Evolutionary conservation across 2,797 vertebrate genomes (phyloP), one percentile per base, ranked within the genome.

Genomic region (Lutjanus campechanus): DNA sequence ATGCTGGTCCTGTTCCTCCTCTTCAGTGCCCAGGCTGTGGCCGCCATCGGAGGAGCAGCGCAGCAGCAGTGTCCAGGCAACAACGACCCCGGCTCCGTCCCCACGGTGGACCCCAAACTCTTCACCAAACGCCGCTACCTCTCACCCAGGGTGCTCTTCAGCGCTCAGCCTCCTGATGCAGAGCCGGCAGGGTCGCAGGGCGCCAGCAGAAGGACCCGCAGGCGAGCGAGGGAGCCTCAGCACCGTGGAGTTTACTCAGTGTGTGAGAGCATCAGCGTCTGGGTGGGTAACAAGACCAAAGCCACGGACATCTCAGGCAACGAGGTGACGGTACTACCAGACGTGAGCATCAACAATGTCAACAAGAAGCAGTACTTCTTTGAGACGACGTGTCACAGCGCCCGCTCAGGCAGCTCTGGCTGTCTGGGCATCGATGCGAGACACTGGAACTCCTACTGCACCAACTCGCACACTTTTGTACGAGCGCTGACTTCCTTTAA

Each of bases 381-480:
- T 8, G 98, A 99, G 95, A 99, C 98, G 43, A 97, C 96, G 82
- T 99, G 98, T 92, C 96, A 96, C 89, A 95, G 93, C 50, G 85
- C 94, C 82, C 88, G 56, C 49, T 91, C 96, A 0, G 96, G 95
- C 4, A 91, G 94, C 81, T 94, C 96, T 0, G 95, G 97, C 80
- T 99, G 98, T 92, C 92, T 97, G 83, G 98, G 98, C 46, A 99
- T 99, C 7, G 98, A 99, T 8, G 93, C 96, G 0, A 96, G 96
- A 90, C 97, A 98, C 94, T 99, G 98, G 98, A 99, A 99, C 95
- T 99, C 98, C 0, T 97, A 98, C 83, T 99, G 98, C 86, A 99
- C 97, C 94, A 97, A 98, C 56, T 98, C 98, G 0, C 97, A 99
- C 95, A 99, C 98, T 20, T 99, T 98, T 53, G 98, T 99, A 66